Percentiles rank a stretch among this genome's conserved stretches.
Conservation (phyloP, 2,797 vertebrate species). For the Neosalanx taihuensis region DNA sequence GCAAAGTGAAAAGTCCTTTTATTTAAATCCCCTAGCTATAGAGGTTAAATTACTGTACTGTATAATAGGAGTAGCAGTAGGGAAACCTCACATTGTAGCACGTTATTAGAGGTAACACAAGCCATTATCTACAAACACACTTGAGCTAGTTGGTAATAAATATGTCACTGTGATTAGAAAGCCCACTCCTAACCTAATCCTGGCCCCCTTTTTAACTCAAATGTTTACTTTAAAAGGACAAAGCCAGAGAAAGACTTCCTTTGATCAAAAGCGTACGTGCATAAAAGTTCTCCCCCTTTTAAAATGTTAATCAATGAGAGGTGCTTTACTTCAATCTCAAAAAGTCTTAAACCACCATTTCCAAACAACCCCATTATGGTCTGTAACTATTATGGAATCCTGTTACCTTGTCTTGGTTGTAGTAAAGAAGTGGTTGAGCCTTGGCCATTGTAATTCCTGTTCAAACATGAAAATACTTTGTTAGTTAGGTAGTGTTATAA, state of each 20-base stretch:
- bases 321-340: background rate
- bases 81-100: too few relatives aligned
- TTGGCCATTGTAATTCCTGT: too few relatives aligned
- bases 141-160: slow-evolving; percentile 22
- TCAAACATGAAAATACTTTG: too few relatives aligned
- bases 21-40: too few relatives aligned
- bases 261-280: slow-evolving; percentile 64
- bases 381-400: too few relatives aligned
- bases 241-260: slow-evolving; percentile 43
- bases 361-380: background rate
- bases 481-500: too few relatives aligned
- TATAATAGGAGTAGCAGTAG: too few relatives aligned
- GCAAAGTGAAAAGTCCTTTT: too few relatives aligned
- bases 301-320: slow-evolving; percentile 47
- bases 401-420: too few relatives aligned
- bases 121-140: background rate
- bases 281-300: slow-evolving; percentile 38
- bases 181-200: slow-evolving; percentile 33
- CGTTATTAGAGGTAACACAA: too few relatives aligned
- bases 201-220: slow-evolving; percentile 39
- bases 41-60: too few relatives aligned
- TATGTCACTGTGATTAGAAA: slow-evolving; percentile 41
- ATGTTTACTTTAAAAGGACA: slow-evolving; percentile 56
- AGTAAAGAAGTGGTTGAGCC: too few relatives aligned
- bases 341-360: background rate